These are phyloP conservation scores for Ciconia maguari DNA, from an alignment of 2,113 vertebrate genomes.

Conservation along the genomic window DNA sequence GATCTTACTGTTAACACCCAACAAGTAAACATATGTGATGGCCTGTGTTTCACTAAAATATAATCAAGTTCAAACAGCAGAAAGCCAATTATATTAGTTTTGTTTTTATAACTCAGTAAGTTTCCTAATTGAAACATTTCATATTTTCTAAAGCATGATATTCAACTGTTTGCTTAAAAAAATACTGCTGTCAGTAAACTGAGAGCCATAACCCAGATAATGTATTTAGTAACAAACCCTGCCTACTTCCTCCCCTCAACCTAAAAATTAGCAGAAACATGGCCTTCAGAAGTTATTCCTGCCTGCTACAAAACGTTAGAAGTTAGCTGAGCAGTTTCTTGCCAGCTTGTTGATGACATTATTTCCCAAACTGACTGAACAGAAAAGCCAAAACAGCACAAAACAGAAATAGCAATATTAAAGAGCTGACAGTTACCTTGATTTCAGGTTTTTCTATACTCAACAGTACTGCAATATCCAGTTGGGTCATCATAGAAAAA, in stretches of 20 bases:
- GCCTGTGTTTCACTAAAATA: not conserved
- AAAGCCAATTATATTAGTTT: not conserved
- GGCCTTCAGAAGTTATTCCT: not conserved
- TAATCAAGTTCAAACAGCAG: not conserved
- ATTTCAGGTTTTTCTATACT: not conserved
- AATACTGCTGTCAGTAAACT: not conserved
- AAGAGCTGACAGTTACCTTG: not conserved
- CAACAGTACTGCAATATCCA: not conserved
- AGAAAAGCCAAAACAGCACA: not conserved
- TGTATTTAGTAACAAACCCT: constrained; percentile 33
- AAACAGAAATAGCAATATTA: not conserved
- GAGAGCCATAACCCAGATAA: constrained; percentile 36
- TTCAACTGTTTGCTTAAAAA: not conserved
- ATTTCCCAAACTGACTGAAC: not conserved
- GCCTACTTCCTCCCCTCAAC: constrained; percentile 15
- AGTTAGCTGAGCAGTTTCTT: not conserved
- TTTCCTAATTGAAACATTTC: not conserved
- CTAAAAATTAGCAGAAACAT: not conserved
- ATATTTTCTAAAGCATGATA: not conserved
- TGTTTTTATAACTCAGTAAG: not conserved
- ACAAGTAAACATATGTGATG: not conserved
- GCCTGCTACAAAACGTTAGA: not conserved
- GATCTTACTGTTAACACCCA: not conserved
- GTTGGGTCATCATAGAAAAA: not conserved
- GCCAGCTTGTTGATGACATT: not conserved